Evolutionary conservation across 2,797 vertebrate genomes (phyloP), one percentile per base, ranked within the genome.

Genomic region (Oreochromis mossambicus): DNA sequence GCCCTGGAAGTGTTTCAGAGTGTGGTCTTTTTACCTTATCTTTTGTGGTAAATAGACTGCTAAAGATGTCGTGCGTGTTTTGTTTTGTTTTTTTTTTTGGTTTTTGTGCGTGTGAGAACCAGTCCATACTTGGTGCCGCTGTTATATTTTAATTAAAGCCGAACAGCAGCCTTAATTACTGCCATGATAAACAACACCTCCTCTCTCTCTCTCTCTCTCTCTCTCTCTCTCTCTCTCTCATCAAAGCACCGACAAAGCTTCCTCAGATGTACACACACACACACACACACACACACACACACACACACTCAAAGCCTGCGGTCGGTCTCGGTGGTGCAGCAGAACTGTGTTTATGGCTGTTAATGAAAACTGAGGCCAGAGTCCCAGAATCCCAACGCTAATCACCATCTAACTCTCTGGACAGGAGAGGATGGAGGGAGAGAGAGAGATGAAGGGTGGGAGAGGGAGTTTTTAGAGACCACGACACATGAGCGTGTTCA

Each of bases 81-180:
- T 41, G 56, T 80, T 11, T 46, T 73, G 36, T 68, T 26, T 26
- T 26, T 4, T 26, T 26, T 26, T 3, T 26, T 26, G n/a, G n/a
- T 26, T 43, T 84, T 46, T 75, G 68, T 75, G 86, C 81, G 50
- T 87, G 81, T 78, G 36, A 48, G 73, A 82, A 43, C 81, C 12
- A 17, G 86, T 87, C 78, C 86, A 84, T 91, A 87, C 85, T 87
- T 87, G 82, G 83, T 85, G 86, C 86, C 61, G 70, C 89, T 91
- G 88, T 91, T 92, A 87, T 93, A 90, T 95, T 94, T 93, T 95
- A 95, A 96, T 96, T 96, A 94, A 94, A 95, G 92, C 78, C 55
- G 81, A 94, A 94, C 89, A 68, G 86, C 78, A 68, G 75, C 81
- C 90, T 92, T 95, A 95, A 95, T 96, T 95, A 95, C 87, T 84